Evolutionary conservation across 1,140 invertebrate species (phyloP), one percentile per base, ranked within the genome.

Genomic region (Tetragnatha versicolor): DNA sequence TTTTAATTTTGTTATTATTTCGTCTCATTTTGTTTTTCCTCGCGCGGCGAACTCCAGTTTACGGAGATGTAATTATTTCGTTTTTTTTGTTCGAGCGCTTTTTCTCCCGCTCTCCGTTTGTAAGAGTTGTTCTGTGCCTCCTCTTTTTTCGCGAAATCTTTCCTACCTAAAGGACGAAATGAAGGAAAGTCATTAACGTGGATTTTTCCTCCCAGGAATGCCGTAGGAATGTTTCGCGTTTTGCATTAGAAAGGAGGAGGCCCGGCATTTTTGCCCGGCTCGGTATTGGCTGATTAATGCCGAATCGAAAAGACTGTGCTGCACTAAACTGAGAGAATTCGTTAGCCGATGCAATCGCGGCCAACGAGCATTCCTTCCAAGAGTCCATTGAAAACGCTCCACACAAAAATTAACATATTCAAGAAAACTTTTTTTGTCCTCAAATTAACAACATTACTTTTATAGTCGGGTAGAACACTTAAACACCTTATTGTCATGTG

Each of bases 31-130:
- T 69, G 49, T 25, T 63, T 63, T 63, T 63, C 27, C 31, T 45
- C 29, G 29, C 55, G 51, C 39, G 63, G 72, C 58, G 51, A 75
- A 63, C 72, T 75, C 51, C 42, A 75, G 72, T 63, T 75, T 75
- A 63, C 58, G 55, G 33, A 75, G 55, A 75, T 75, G 51, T 75
- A 75, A 75, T 75, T 75, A 75, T 75, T 75, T 75, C 72, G 39
- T 35, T 75, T 12, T 75, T 75, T 29, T 75, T 75, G 35, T 60
- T 75, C 22, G 51, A 22, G 7, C 22, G 10, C 35, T 60, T 33
- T 35, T 35, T 5, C 25, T 68, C 25, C 37, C 47, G 17, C 20
- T 39, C 25, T 75, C 63, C 37, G 27, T 47, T 75, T 63, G 42
- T 75, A 42, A 49, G 37, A 61, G 72, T 63, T 75, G 55, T 51